phyloP scores from a whole-genome alignment of 2,888 invertebrate genomes.

The Cheiracanthium punctorium region DNA sequence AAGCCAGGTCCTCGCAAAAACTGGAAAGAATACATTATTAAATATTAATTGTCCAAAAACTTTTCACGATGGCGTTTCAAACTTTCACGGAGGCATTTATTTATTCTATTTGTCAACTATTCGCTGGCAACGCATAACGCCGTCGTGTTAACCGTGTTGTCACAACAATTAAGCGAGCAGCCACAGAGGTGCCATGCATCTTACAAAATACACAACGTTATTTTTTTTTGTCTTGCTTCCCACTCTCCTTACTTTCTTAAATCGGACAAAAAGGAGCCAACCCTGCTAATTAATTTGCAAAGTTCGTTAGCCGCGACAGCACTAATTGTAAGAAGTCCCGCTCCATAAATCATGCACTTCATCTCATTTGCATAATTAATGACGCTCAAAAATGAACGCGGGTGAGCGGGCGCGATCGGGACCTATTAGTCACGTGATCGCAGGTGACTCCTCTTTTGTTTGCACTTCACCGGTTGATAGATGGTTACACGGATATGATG shows the following conservation, averaged over 20 bases:
- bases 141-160: background rate
- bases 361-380: slow-evolving; percentile 5
- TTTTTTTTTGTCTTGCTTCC: background rate
- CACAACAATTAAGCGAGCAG: background rate
- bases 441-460: background rate
- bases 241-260: background rate
- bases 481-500: background rate
- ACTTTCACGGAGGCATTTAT: too few relatives aligned
- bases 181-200: background rate
- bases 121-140: too few relatives aligned
- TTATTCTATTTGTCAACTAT: too few relatives aligned
- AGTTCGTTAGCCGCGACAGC: slow-evolving; percentile 2
- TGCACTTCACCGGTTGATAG: background rate
- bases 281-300: background rate
- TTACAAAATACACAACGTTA: background rate
- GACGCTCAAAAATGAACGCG: background rate
- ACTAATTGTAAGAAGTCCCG: background rate
- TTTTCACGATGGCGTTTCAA: too few relatives aligned
- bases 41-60: too few relatives aligned
- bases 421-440: slow-evolving; percentile 3
- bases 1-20: too few relatives aligned
- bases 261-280: background rate
- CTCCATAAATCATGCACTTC: background rate
- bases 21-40: too few relatives aligned
- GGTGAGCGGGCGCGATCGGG: background rate